These are phyloP conservation scores for Melangyna quadrimaculata DNA, from an alignment of 2,888 invertebrate genomes.

Conservation along the genomic window DNA sequence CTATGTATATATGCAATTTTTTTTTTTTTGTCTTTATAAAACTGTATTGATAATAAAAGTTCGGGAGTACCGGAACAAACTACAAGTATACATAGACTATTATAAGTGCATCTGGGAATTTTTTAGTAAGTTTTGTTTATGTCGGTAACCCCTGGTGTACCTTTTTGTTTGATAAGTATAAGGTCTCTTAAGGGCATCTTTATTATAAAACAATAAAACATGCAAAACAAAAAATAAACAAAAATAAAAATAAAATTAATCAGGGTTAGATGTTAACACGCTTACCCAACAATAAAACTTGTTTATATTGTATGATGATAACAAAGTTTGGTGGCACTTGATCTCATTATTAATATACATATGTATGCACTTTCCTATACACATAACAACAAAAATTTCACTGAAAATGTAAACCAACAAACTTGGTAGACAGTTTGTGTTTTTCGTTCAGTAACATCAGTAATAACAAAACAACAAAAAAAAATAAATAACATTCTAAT, in stretches of 20 bases:
- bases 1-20: not conserved
- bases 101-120: constrained; percentile 58
- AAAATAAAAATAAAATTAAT: constrained; percentile 6
- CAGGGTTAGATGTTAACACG: constrained; percentile 20
- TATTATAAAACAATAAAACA: constrained; percentile 21
- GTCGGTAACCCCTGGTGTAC: constrained; percentile 13
- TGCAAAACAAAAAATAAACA: not conserved
- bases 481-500: not conserved
- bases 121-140: constrained; percentile 19
- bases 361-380: too few species aligned
- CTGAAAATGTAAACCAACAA: not conserved
- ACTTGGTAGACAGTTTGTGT: constrained; percentile 22
- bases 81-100: not conserved
- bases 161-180: constrained; percentile 36
- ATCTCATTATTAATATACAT: not conserved
- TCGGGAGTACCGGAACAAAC: constrained; percentile 21
- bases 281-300: constrained; percentile 6
- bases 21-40: not conserved
- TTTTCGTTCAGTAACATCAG: not conserved
- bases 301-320: not conserved
- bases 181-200: constrained; percentile 25
- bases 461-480: not conserved
- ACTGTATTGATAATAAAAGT: not conserved
- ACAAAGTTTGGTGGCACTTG: not conserved
- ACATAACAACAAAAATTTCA: not conserved